phyloP scores from a whole-genome alignment of 2,888 invertebrate genomes.

The Epistrophe grossulariae region DNA sequence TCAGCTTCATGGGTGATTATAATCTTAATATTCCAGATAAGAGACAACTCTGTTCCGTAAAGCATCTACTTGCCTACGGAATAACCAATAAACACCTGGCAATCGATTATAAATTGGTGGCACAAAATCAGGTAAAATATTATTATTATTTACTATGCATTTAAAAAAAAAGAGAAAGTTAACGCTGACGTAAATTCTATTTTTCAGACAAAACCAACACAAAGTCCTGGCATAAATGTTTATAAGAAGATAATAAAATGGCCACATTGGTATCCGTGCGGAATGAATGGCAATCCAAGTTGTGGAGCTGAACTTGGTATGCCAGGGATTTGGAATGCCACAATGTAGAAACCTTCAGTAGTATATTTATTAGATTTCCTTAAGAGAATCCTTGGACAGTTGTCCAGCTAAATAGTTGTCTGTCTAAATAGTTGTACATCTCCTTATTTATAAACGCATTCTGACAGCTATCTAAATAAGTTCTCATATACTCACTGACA shows the following conservation, averaged over 20 bases:
- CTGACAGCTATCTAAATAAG: too few species aligned
- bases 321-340: conserved; percentile 79
- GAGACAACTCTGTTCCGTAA: conserved; percentile 84
- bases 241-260: conserved; percentile 84
- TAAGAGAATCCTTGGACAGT: too few species aligned
- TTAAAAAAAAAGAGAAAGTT: conserved; percentile 16
- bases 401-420: too few species aligned
- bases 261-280: conserved; percentile 84
- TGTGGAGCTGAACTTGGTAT: conserved; percentile 82
- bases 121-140: conserved; percentile 84
- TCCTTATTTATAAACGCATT: too few species aligned
- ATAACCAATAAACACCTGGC: conserved; percentile 83
- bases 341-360: conserved; percentile 77
- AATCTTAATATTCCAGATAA: conserved; percentile 82
- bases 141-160: not conserved
- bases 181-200: conserved; percentile 35
- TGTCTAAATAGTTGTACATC: too few species aligned
- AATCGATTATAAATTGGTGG: conserved; percentile 84
- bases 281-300: conserved; percentile 78
- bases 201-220: conserved; percentile 82
- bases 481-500: too few species aligned
- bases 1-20: conserved; percentile 85
- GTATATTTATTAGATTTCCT: too few species aligned
- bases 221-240: conserved; percentile 85
- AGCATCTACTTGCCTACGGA: conserved; percentile 84